Evolutionary conservation across 2,797 vertebrate species (phyloP).

Genomic region (Cyclura pinguis): DNA sequence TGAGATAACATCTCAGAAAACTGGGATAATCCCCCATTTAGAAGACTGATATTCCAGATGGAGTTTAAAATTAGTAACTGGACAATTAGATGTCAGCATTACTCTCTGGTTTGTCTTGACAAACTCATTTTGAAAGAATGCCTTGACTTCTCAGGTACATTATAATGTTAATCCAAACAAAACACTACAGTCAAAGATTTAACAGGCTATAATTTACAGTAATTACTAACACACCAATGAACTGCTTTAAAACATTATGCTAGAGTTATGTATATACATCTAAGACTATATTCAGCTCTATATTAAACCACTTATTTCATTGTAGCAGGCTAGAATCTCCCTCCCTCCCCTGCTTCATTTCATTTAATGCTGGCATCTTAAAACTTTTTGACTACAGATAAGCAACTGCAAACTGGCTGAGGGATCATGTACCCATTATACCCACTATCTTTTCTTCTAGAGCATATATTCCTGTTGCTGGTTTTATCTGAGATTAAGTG

Average conservation of each 20-base stretch:
- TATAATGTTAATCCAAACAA: not conserved
- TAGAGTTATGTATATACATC: not conserved
- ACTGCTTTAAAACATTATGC: not conserved
- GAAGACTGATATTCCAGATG: not conserved
- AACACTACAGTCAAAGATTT: not conserved
- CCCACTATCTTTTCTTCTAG: not conserved
- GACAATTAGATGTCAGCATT: not conserved
- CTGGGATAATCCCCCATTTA: not conserved
- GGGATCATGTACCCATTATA: not conserved
- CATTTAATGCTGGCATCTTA: not conserved
- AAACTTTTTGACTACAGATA: not conserved
- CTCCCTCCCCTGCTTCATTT: not conserved
- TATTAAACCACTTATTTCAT: not conserved
- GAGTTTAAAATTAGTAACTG: not conserved
- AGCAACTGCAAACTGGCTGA: not conserved
- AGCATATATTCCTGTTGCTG: not conserved
- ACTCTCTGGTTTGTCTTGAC: not conserved
- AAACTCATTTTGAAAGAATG: not conserved
- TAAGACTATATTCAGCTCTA: not conserved
- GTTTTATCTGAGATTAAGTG: not conserved
- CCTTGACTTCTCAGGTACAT: not conserved
- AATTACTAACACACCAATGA: not conserved
- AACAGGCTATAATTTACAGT: not conserved
- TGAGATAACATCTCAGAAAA: not conserved
- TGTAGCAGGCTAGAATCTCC: not conserved